These are phyloP conservation scores for Dendrophyllia cribrosa DNA, from an alignment of 64 coral and sea anemone species.

Conservation along the genomic window DNA sequence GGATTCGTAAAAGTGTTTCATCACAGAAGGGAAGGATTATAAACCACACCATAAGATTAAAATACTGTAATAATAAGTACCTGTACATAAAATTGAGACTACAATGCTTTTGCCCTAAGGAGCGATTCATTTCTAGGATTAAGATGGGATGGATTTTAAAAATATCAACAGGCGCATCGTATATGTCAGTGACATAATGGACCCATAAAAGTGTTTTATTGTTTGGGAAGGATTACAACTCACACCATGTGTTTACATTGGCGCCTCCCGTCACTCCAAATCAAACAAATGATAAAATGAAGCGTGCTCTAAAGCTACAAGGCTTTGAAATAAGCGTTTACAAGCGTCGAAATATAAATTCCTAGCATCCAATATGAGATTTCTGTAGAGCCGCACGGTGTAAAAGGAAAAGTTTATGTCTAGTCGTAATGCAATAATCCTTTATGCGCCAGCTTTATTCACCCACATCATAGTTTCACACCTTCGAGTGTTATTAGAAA, in stretches of 20 bases:
- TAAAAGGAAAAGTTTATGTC: neutral
- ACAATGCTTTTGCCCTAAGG: neutral
- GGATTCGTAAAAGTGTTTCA: neutral
- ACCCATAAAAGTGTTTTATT: conserved; percentile 15
- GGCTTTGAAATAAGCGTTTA: neutral
- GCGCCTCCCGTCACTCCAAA: conserved; percentile 2
- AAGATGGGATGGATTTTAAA: neutral
- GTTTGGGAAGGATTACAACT: conserved; percentile 35
- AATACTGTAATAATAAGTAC: neutral
- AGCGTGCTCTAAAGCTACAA: neutral
- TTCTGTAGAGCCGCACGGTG: neutral
- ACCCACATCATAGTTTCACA: conserved; percentile 39
- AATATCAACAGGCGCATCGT: neutral
- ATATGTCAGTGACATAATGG: conserved; percentile 40
- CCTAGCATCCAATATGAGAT: neutral
- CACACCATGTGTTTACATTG: conserved; percentile 42
- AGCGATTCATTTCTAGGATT: neutral
- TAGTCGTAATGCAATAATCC: neutral
- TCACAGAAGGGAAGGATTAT: neutral
- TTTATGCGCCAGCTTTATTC: neutral
- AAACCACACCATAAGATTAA: conserved; percentile 1
- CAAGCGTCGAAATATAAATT: no score
- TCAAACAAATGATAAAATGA: conserved; percentile 13
- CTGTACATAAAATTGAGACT: neutral
- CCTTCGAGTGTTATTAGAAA: conserved; percentile 13